A percentile compares a stretch with the other conserved stretches of the same genome.
Conservation (phyloP, 1,140 invertebrate species). For the Hycleus cichorii region DNA sequence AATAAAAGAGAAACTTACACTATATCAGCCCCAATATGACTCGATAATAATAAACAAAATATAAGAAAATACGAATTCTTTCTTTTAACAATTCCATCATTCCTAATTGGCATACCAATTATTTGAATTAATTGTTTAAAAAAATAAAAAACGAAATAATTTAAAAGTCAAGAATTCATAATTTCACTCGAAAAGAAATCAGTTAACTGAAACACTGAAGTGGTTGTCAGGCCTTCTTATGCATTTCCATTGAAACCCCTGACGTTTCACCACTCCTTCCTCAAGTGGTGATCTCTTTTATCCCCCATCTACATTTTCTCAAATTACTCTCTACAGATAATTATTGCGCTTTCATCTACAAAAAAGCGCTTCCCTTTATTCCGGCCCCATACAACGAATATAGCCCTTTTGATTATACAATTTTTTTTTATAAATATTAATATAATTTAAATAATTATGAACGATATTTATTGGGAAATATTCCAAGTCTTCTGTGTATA, state of each 20-base stretch:
- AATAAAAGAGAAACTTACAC: neutral
- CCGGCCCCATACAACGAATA: neutral
- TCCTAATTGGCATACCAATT: too few relatives aligned
- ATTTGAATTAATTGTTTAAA: too few relatives aligned
- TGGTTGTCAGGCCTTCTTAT: slow-evolving; percentile 9
- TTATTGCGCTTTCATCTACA: neutral
- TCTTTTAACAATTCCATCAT: neutral
- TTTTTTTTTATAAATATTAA: neutral
- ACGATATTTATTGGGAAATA: neutral
- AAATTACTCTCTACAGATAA: slow-evolving; percentile 1
- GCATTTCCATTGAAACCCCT: slow-evolving; percentile 1
- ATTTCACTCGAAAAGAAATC: neutral
- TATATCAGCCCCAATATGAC: neutral
- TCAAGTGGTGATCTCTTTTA: too few relatives aligned
- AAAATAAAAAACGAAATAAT: neutral
- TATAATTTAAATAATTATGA: neutral
- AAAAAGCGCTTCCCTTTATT: neutral
- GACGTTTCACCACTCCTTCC: neutral
- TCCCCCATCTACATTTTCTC: neutral
- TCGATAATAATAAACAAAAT: neutral
- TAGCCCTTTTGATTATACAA: neutral
- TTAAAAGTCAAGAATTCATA: neutral
- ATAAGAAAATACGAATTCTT: neutral
- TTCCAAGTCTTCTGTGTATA: neutral
- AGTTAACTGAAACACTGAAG: slow-evolving; percentile 1